phyloP scores from a whole-genome alignment of 2,113 vertebrate species.

The Gymnobelideus leadbeateri region DNA sequence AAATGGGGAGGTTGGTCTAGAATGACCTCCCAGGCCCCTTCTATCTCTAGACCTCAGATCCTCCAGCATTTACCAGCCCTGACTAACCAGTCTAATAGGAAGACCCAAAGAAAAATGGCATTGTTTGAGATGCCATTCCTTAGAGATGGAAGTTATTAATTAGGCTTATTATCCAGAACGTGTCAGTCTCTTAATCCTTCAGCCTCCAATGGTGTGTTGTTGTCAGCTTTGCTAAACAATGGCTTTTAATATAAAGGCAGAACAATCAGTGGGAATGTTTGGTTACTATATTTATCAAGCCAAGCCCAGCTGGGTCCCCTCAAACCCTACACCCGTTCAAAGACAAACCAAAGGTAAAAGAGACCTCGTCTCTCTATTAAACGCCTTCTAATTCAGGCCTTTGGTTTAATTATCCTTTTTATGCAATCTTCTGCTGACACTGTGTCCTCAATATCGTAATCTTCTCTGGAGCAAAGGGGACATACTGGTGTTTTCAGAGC shows the following conservation, averaged over 20 bases:
- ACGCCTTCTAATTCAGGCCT: slow-evolving; percentile 43
- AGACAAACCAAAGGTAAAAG: slow-evolving; percentile 41
- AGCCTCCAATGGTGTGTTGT: not conserved
- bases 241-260: slow-evolving; percentile 39
- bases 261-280: slow-evolving; percentile 47
- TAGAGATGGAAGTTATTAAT: slow-evolving; percentile 76
- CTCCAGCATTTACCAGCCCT: not conserved
- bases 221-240: slow-evolving; percentile 63
- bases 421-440: slow-evolving; percentile 62
- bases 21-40: not conserved
- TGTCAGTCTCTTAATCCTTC: slow-evolving; percentile 72
- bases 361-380: slow-evolving; percentile 55
- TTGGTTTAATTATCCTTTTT: slow-evolving; percentile 68
- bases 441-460: slow-evolving; percentile 38
- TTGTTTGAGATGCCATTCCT: slow-evolving; percentile 21
- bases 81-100: not conserved
- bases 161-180: slow-evolving; percentile 72
- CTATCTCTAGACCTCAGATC: not conserved
- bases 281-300: slow-evolving; percentile 65
- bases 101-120: slow-evolving; percentile 29
- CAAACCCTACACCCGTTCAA: slow-evolving; percentile 34
- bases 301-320: slow-evolving; percentile 20
- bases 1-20: not conserved
- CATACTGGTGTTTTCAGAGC: slow-evolving; percentile 50
- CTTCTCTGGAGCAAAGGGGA: slow-evolving; percentile 71